Conservation (phyloP, 1,140 invertebrate species). For the Cotesia vestalis region DNA sequence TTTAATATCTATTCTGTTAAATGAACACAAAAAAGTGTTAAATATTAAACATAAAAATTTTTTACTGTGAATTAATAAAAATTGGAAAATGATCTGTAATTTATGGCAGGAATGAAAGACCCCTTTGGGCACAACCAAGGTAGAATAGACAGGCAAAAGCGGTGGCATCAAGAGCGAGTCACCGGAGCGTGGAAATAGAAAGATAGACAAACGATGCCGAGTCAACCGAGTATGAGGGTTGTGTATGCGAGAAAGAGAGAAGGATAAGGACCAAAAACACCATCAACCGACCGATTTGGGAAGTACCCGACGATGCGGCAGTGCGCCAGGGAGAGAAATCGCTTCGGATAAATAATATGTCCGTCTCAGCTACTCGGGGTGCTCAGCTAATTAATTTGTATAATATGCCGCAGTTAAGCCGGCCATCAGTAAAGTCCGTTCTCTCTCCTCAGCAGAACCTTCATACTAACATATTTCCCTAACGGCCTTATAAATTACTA, state of each 20-base stretch:
- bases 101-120: neutral
- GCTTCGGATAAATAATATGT: constrained; percentile 61
- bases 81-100: neutral
- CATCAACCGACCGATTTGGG: neutral
- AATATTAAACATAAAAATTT: too few relatives aligned
- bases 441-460: constrained; percentile 40
- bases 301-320: constrained; percentile 26
- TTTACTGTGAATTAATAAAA: too few relatives aligned
- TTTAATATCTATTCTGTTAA: too few relatives aligned
- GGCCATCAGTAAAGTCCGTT: constrained; percentile 59
- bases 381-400: constrained; percentile 62
- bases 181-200: constrained; percentile 52
- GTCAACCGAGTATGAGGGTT: constrained; percentile 50
- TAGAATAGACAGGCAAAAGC: neutral
- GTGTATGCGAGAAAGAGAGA: constrained; percentile 26
- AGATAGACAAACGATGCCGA: constrained; percentile 56
- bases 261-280: constrained; percentile 14
- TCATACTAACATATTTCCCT: constrained; percentile 27
- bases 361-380: constrained; percentile 51
- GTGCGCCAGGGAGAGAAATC: constrained; percentile 32
- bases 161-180: constrained; percentile 40
- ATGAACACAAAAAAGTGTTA: too few relatives aligned
- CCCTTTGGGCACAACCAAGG: neutral
- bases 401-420: constrained; percentile 66
- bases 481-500: constrained; percentile 34